Conservation (phyloP, 1,140 invertebrate genomes). For the Formica exsecta region DNA sequence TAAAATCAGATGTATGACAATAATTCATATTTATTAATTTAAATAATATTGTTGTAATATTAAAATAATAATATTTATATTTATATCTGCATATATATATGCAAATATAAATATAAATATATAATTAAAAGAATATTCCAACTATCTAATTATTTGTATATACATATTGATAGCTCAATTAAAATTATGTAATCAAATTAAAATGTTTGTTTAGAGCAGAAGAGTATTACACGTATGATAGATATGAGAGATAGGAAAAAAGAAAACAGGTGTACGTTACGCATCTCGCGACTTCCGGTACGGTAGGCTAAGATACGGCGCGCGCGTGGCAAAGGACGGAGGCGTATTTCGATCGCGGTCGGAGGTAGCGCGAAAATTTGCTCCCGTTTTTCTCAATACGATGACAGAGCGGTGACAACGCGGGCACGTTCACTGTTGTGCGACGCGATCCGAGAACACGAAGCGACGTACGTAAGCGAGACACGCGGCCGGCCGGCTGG, state of each 20-base stretch:
- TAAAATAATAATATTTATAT: not conserved
- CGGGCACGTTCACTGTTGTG: conserved; percentile 38
- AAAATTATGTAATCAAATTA: not conserved
- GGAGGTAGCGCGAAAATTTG: conserved; percentile 20
- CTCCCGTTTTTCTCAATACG: conserved; percentile 43
- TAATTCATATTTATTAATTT: not conserved
- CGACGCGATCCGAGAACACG: conserved; percentile 28
- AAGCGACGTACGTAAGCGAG: conserved; percentile 13
- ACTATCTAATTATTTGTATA: not conserved
- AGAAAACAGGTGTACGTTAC: not conserved
- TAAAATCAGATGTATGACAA: not conserved
- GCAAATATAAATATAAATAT: not conserved
- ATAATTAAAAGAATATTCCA: not conserved
- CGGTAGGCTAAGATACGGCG: conserved; percentile 21
- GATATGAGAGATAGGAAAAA: not conserved
- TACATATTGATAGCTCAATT: not conserved
- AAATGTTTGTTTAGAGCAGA: not conserved
- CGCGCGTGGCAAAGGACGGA: not conserved
- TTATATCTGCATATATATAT: not conserved
- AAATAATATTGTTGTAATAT: not conserved
- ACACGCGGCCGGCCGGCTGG: conserved; percentile 20
- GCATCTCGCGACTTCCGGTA: conserved; percentile 35
- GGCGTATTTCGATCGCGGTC: conserved; percentile 35
- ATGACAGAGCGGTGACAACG: not conserved
- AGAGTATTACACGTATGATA: not conserved